phyloP scores from a whole-genome alignment of 1,140 invertebrate genomes.

The Subanguina moxae region DNA sequence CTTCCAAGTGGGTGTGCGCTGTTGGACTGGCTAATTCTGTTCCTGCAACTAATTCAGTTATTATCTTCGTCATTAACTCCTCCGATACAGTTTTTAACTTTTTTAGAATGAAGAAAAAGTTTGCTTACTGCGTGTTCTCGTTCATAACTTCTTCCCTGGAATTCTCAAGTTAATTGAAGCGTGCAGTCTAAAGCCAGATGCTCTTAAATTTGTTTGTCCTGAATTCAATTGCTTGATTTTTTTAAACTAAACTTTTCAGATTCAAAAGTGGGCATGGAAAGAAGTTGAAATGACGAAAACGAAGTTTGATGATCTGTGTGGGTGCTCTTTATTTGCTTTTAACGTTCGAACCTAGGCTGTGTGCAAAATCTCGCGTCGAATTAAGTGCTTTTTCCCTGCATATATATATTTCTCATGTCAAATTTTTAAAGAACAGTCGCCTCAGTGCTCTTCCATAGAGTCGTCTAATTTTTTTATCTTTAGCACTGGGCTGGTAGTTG shows the following conservation, averaged over 20 bases:
- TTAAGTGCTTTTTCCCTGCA: too few relatives aligned
- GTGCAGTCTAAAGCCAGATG: background rate
- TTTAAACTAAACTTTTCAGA: too few relatives aligned
- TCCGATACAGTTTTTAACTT: background rate
- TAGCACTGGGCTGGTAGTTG: too few relatives aligned
- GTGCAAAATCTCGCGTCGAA: too few relatives aligned
- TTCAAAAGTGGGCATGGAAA: constrained; percentile 33
- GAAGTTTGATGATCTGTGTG: constrained; percentile 35
- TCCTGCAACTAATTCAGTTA: constrained; percentile 28
- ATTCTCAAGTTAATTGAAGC: constrained; percentile 23
- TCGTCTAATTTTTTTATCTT: too few relatives aligned
- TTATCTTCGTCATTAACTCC: too few relatives aligned
- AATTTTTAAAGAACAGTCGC: too few relatives aligned
- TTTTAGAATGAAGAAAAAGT: constrained; percentile 34
- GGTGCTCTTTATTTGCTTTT: constrained; percentile 10
- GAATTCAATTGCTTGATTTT: too few relatives aligned
- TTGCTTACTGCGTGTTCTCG: constrained; percentile 24
- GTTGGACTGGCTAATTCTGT: constrained; percentile 32
- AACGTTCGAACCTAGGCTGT: background rate
- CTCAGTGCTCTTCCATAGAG: too few relatives aligned
- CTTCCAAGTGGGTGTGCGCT: constrained; percentile 23
- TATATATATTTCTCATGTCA: too few relatives aligned
- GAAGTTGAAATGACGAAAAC: constrained; percentile 35
- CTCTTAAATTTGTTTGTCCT: constrained; percentile 5
- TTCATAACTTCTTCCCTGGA: constrained; percentile 30